phyloP scores from a whole-genome alignment of 2,797 vertebrate genomes.

The Catostomus latipinnis region DNA sequence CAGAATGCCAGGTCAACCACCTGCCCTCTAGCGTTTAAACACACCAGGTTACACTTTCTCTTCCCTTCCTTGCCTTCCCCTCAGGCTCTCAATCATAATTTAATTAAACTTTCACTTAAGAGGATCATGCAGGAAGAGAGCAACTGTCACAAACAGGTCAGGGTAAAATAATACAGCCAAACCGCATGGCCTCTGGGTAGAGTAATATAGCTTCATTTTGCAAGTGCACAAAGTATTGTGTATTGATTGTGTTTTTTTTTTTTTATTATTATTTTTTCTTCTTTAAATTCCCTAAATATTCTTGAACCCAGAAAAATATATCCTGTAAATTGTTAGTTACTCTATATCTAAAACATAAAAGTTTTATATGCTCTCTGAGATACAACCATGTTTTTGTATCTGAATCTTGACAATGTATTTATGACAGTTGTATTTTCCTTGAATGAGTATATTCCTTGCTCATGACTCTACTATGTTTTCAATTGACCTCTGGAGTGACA shows the following conservation, averaged over 20 bases:
- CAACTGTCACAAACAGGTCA: slow-evolving; percentile 59
- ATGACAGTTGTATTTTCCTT: no score
- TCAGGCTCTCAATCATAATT: slow-evolving; percentile 56
- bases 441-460: no score
- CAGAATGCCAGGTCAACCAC: neutral
- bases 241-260: neutral
- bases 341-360: no score
- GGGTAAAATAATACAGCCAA: slow-evolving; percentile 42
- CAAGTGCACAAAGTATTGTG: neutral
- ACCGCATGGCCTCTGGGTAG: slow-evolving; percentile 27
- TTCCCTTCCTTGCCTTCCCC: slow-evolving; percentile 57
- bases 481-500: no score
- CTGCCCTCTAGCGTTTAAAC: slow-evolving; percentile 24
- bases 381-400: no score
- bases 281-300: neutral
- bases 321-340: no score
- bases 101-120: slow-evolving; percentile 61
- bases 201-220: slow-evolving; percentile 10
- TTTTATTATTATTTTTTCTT: neutral
- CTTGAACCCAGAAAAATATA: neutral
- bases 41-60: slow-evolving; percentile 74
- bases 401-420: no score
- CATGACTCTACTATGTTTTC: no score
- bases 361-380: no score
- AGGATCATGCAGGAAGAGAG: slow-evolving; percentile 58